phyloP scores from a whole-genome alignment of 2,797 vertebrate species.

The Sebastolobus altivelis region DNA sequence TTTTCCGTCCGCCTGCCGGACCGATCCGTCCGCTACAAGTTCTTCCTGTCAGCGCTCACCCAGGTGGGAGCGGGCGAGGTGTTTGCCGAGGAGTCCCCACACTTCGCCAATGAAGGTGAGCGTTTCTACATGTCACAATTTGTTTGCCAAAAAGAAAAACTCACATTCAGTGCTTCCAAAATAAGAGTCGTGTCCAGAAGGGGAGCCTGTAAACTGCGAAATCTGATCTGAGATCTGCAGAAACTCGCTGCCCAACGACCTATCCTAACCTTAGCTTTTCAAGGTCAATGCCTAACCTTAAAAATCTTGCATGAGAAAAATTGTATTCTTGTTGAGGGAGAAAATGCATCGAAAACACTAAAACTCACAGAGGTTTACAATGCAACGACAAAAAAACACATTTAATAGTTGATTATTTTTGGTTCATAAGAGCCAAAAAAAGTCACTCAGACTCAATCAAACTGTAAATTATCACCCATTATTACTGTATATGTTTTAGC shows the following conservation, averaged over 20 bases:
- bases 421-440: neutral
- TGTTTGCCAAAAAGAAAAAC: neutral
- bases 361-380: neutral
- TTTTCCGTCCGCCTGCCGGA: conserved; percentile 88
- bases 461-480: neutral
- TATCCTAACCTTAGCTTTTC: too few relatives aligned
- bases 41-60: conserved; percentile 90
- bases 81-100: conserved; percentile 87
- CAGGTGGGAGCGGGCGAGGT: conserved; percentile 91
- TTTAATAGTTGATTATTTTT: neutral
- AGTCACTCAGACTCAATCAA: neutral
- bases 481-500: neutral
- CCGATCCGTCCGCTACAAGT: conserved; percentile 90
- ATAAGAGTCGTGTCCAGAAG: neutral
- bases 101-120: conserved; percentile 93
- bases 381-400: neutral
- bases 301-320: neutral
- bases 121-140: neutral
- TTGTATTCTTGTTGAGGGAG: neutral
- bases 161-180: neutral
- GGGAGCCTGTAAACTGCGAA: too few relatives aligned
- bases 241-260: too few relatives aligned
- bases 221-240: too few relatives aligned
- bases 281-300: too few relatives aligned
- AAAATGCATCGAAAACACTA: neutral